Conservation (phyloP, 2,888 invertebrate species). For the Exephanes ischioxanthus region DNA sequence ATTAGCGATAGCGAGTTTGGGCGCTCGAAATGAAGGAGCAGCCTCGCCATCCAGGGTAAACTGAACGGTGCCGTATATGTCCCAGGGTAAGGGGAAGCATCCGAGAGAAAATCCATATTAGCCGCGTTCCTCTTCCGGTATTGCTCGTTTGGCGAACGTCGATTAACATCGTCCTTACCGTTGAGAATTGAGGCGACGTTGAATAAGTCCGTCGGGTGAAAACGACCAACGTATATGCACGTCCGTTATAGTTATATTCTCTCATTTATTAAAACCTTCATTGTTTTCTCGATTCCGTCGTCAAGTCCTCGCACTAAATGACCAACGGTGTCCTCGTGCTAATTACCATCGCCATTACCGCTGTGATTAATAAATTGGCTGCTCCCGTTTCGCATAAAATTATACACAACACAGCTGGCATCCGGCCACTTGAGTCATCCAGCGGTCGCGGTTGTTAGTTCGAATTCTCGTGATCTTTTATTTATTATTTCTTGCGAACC, state of each 20-base stretch:
- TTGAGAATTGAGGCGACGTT: conserved; percentile 15
- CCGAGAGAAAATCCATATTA: conserved; percentile 55
- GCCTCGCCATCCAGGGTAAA: conserved; percentile 39
- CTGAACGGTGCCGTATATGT: conserved; percentile 41
- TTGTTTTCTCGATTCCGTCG: conserved; percentile 32
- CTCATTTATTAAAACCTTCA: neutral
- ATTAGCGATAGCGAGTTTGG: conserved; percentile 58
- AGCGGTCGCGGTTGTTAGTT: neutral
- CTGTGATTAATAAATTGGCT: conserved; percentile 55
- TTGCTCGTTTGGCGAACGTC: conserved; percentile 39
- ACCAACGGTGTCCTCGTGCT: conserved; percentile 32
- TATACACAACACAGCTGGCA: conserved; percentile 40
- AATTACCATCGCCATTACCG: conserved; percentile 52
- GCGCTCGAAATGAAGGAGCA: conserved; percentile 58
- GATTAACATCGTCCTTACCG: conserved; percentile 38
- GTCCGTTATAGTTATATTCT: conserved; percentile 17
- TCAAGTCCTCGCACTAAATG: conserved; percentile 30
- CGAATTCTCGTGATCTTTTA: neutral
- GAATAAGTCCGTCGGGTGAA: conserved; percentile 9
- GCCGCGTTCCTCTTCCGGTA: conserved; percentile 48
- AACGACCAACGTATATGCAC: conserved; percentile 6
- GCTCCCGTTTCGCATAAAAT: conserved; percentile 38
- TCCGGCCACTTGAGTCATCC: conserved; percentile 34
- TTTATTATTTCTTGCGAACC: conserved; percentile 6
- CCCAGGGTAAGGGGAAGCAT: conserved; percentile 28